A percentile compares a stretch with the other conserved stretches of the same genome.
These are phyloP conservation scores for Drosophila rubida DNA, from an alignment of 2,888 invertebrate genomes.

Conservation along the genomic window DNA sequence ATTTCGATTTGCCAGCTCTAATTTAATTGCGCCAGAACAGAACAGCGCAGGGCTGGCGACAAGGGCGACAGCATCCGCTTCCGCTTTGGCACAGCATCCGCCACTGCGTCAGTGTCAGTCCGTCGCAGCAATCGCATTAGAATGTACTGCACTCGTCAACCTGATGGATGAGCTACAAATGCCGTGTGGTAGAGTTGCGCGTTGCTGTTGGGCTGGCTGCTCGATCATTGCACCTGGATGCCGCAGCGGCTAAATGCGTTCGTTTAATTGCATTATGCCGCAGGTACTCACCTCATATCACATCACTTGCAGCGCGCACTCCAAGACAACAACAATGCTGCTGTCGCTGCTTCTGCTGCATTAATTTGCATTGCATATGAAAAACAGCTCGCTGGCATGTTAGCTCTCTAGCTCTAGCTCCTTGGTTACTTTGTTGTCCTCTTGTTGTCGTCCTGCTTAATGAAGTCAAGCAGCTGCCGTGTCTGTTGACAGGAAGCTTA, in stretches of 20 bases:
- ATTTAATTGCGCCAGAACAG: constrained; percentile 68
- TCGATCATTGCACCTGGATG: constrained; percentile 62
- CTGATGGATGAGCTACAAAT: constrained; percentile 56
- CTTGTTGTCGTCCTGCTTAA: constrained; percentile 56
- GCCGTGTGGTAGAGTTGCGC: neutral
- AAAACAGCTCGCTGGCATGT: constrained; percentile 44
- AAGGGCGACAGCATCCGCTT: constrained; percentile 65
- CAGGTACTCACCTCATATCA: constrained; percentile 70
- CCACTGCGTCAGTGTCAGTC: constrained; percentile 29
- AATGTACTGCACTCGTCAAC: constrained; percentile 58
- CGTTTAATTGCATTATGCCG: constrained; percentile 81
- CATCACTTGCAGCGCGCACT: constrained; percentile 40
- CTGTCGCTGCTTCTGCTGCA: constrained; percentile 37
- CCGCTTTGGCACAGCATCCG: constrained; percentile 72
- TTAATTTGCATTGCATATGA: constrained; percentile 79
- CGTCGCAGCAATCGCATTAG: constrained; percentile 74
- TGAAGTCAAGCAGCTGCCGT: constrained; percentile 73
- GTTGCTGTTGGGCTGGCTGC: neutral
- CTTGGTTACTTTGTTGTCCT: constrained; percentile 29
- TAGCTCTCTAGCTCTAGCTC: constrained; percentile 20
- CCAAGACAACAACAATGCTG: constrained; percentile 36
- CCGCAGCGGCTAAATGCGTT: constrained; percentile 67
- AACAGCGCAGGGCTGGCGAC: constrained; percentile 11
- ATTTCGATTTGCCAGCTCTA: constrained; percentile 62
- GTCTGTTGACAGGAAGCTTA: constrained; percentile 21